phyloP scores from a whole-genome alignment of 2,113 vertebrate genomes.

The Ciconia stormi region DNA sequence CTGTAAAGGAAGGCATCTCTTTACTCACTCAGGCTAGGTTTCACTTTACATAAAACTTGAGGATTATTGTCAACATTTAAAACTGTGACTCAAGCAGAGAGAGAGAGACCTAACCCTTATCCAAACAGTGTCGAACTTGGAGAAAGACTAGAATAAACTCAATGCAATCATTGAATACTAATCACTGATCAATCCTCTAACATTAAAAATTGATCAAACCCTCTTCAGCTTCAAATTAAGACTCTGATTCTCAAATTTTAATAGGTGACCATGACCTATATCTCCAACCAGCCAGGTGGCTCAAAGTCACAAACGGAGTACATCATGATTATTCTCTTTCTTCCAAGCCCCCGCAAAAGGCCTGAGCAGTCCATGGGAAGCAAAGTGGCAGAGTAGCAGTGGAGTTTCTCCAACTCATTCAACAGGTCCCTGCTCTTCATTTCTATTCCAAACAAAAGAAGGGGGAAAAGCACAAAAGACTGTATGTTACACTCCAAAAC shows the following conservation, averaged over 20 bases:
- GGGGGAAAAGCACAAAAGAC: background rate
- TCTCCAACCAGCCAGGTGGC: background rate
- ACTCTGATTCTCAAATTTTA: background rate
- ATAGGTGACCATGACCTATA: background rate
- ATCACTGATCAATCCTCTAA: background rate
- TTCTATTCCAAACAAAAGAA: background rate
- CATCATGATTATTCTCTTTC: background rate
- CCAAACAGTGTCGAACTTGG: background rate
- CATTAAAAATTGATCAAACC: background rate
- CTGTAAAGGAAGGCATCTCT: background rate
- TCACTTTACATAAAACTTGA: background rate
- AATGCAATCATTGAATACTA: background rate
- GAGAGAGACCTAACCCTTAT: background rate
- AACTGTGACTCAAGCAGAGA: background rate
- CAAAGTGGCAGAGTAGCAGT: background rate
- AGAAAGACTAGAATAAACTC: background rate
- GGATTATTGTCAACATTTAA: background rate
- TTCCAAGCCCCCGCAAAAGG: background rate
- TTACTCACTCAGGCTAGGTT: background rate
- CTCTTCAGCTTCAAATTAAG: background rate
- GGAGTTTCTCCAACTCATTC: background rate
- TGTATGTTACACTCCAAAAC: background rate
- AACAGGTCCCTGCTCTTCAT: background rate
- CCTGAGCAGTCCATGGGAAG: background rate
- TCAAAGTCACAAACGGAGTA: background rate